Evolutionary conservation across 2,888 invertebrate species (phyloP).

Genomic region (Athalia cordata): DNA sequence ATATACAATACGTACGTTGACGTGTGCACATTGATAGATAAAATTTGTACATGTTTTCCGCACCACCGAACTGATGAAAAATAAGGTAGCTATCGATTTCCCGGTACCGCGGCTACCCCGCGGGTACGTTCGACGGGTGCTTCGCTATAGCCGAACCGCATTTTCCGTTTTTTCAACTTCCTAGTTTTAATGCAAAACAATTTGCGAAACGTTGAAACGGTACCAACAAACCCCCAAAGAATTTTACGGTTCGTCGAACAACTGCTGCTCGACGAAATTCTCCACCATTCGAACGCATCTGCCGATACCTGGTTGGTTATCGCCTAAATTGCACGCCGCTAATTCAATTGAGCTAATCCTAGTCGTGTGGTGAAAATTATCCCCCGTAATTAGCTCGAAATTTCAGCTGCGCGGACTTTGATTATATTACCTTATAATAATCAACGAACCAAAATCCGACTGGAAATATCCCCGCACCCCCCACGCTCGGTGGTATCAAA

Average conservation of each 20-base stretch:
- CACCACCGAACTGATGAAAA: conserved; percentile 32
- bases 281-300: neutral
- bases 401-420: too few species aligned
- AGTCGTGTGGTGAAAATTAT: too few species aligned
- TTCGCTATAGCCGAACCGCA: neutral
- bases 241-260: neutral
- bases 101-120: neutral
- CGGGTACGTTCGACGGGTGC: neutral
- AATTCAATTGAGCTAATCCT: too few species aligned
- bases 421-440: too few species aligned
- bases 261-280: neutral
- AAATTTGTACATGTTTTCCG: conserved; percentile 29
- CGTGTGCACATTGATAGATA: conserved; percentile 15
- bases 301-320: too few species aligned
- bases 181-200: conserved; percentile 23
- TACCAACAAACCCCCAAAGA: neutral
- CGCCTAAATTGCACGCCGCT: too few species aligned
- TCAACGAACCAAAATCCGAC: too few species aligned
- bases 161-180: neutral
- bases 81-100: conserved; percentile 24
- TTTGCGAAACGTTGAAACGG: conserved; percentile 2
- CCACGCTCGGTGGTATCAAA: too few species aligned
- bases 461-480: too few species aligned
- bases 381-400: too few species aligned
- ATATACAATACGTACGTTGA: neutral